These are phyloP conservation scores for Aphodius granarius DNA, from an alignment of 2,888 invertebrate genomes.

Conservation along the genomic window DNA sequence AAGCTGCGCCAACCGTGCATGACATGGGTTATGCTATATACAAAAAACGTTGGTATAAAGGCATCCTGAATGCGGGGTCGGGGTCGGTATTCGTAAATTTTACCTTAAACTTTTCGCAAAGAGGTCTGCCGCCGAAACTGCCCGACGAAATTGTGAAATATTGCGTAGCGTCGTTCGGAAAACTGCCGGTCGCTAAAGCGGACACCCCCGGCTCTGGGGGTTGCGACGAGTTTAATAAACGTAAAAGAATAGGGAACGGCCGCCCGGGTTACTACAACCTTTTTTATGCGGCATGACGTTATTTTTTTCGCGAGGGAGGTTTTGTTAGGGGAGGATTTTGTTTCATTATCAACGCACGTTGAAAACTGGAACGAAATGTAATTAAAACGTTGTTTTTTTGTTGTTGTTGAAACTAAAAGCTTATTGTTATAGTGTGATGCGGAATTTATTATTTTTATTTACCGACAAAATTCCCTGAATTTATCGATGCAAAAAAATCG, in stretches of 20 bases:
- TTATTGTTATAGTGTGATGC: neutral
- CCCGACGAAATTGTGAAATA: neutral
- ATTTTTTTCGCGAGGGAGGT: neutral
- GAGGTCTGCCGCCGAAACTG: neutral
- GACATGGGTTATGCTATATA: neutral
- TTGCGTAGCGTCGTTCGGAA: neutral
- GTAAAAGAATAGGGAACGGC: neutral
- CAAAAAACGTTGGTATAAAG: neutral
- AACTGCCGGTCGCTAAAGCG: neutral
- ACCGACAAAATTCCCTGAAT: too few species aligned
- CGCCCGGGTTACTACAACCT: neutral
- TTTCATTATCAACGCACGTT: neutral
- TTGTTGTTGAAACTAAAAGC: neutral
- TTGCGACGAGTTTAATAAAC: neutral
- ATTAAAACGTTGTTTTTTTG: neutral
- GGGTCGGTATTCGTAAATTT: neutral
- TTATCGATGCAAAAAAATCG: too few species aligned
- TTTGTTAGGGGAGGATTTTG: neutral
- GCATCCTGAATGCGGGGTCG: too few species aligned
- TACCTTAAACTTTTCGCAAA: neutral
- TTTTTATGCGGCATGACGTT: neutral
- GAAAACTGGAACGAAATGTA: neutral
- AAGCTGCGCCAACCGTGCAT: neutral
- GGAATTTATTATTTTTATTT: too few species aligned
- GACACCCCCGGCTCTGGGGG: neutral